Percentiles rank a stretch among this genome's conserved stretches.
Conservation (phyloP, 2,113 vertebrate species). For the Boleophthalmus pectinirostris region DNA sequence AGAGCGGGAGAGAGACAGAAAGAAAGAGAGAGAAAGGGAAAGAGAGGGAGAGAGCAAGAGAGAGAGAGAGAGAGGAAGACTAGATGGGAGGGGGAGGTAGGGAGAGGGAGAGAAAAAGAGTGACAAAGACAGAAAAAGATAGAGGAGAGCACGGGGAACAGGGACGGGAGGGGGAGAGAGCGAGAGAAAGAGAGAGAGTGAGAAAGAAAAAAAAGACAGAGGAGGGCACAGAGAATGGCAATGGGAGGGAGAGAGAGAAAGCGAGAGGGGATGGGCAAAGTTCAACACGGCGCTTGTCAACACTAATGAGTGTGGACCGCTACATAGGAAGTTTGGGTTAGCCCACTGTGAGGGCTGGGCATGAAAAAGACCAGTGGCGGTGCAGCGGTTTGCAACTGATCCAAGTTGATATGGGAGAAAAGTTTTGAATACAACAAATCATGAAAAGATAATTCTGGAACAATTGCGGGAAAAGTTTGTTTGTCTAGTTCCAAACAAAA, state of each 20-base stretch:
- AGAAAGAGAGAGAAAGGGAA: too few species aligned
- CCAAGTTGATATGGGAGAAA: background rate
- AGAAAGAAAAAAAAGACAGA: too few species aligned
- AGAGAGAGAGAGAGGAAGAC: too few species aligned
- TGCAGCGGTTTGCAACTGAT: background rate
- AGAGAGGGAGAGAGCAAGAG: too few species aligned
- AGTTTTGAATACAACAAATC: background rate
- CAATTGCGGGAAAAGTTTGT: background rate
- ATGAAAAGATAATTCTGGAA: background rate
- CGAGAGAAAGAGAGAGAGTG: too few species aligned
- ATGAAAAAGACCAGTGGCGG: background rate
- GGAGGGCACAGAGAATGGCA: background rate
- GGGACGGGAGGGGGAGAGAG: too few species aligned
- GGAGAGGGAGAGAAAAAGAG: too few species aligned
- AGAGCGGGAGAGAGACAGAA: too few species aligned
- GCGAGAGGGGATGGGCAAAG: constrained; percentile 2
- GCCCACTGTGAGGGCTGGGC: background rate
- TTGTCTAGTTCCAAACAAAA: background rate
- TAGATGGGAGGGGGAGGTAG: too few species aligned
- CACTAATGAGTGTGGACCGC: constrained; percentile 58
- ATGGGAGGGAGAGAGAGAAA: too few species aligned
- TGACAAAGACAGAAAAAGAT: too few species aligned
- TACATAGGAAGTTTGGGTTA: background rate
- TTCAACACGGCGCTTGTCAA: constrained; percentile 54
- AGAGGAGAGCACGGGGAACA: too few species aligned